Conservation (phyloP, 2,888 invertebrate species). For the Trissolcus japonicus region DNA sequence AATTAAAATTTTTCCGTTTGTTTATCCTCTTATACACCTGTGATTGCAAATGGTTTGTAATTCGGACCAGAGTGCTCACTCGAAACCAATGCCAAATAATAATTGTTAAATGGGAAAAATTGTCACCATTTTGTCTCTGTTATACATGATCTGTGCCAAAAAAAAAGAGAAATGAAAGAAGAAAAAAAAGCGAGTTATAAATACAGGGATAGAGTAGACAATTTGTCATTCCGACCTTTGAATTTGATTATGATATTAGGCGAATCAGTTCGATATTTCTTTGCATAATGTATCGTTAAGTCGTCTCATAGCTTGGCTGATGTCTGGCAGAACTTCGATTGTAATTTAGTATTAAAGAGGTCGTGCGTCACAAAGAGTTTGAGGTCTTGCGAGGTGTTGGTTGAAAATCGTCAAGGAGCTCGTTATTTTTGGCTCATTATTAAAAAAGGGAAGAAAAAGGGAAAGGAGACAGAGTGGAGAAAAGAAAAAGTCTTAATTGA, state of each 20-base stretch:
- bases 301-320: too few relatives aligned
- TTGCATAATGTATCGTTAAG: constrained; percentile 18
- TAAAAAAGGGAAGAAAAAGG: constrained; percentile 9
- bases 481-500: too few relatives aligned
- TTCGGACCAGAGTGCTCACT: constrained; percentile 18
- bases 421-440: constrained; percentile 4
- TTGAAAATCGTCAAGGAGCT: too few relatives aligned
- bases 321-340: constrained; percentile 3
- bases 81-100: constrained; percentile 4
- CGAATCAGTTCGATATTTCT: constrained; percentile 24
- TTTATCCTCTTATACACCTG: not conserved
- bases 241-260: constrained; percentile 23
- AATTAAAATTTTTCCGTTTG: too few relatives aligned
- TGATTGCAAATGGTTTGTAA: constrained; percentile 10
- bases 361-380: constrained; percentile 5
- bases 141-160: constrained; percentile 26
- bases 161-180: too few relatives aligned
- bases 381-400: not conserved
- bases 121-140: not conserved
- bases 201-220: too few relatives aligned
- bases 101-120: constrained; percentile 9
- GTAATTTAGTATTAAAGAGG: constrained; percentile 1
- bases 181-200: too few relatives aligned
- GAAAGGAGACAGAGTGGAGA: not conserved
- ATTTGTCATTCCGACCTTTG: constrained; percentile 6